Evolutionary conservation across 2,888 invertebrate genomes (phyloP).

Genomic region (Mythimna loreyi): DNA sequence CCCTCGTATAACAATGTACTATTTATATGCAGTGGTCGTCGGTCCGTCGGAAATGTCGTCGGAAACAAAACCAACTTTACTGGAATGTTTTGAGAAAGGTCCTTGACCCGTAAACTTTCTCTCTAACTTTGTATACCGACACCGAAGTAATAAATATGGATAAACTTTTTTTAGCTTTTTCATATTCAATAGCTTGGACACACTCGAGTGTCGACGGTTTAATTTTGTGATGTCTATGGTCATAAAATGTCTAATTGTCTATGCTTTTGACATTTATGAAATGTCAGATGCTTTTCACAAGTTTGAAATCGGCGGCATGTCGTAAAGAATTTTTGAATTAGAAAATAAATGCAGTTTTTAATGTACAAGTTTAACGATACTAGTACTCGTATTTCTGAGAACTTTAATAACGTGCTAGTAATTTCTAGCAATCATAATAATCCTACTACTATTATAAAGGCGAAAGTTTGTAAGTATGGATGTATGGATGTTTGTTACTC

Average conservation of each 20-base stretch:
- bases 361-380: neutral
- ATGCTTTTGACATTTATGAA: slow-evolving; percentile 8
- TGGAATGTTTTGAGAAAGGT: slow-evolving; percentile 76
- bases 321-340: too few species aligned
- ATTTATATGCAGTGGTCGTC: slow-evolving; percentile 32
- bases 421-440: slow-evolving; percentile 14
- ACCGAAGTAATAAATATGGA: slow-evolving; percentile 78
- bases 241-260: slow-evolving; percentile 6
- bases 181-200: slow-evolving; percentile 52
- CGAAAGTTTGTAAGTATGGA: too few species aligned
- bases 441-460: too few species aligned
- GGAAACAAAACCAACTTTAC: slow-evolving; percentile 66
- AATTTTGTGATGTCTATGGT: slow-evolving; percentile 29
- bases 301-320: too few species aligned
- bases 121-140: slow-evolving; percentile 72
- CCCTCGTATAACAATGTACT: too few species aligned
- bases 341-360: neutral
- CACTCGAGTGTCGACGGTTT: slow-evolving; percentile 21
- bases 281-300: neutral
- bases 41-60: slow-evolving; percentile 38
- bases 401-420: slow-evolving; percentile 3
- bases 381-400: neutral
- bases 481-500: too few species aligned
- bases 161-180: slow-evolving; percentile 68
- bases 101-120: slow-evolving; percentile 84